Conservation (phyloP, 2,797 vertebrate species). For the Coracias cyanogaster region DNA sequence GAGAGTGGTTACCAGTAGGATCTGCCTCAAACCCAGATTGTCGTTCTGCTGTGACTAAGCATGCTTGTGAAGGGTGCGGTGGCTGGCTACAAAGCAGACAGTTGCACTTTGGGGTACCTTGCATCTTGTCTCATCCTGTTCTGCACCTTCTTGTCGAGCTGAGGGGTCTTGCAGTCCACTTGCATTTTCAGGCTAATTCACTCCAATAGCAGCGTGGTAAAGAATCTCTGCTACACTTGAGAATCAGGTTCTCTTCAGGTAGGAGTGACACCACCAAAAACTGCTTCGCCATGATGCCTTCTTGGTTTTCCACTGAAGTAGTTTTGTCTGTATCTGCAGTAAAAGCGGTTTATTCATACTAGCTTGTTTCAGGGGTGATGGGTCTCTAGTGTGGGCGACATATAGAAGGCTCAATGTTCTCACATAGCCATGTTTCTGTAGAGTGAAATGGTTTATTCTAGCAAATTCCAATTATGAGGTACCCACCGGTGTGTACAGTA, state of each 20-base stretch:
- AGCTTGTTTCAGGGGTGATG: not conserved
- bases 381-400: not conserved
- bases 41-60: not conserved
- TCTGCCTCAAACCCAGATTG: not conserved
- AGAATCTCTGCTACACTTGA: not conserved
- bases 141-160: not conserved
- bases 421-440: not conserved
- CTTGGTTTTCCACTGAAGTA: not conserved
- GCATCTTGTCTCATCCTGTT: not conserved
- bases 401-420: not conserved
- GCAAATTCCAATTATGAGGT: not conserved
- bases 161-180: not conserved
- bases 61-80: not conserved
- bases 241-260: not conserved
- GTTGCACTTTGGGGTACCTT: not conserved
- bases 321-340: not conserved
- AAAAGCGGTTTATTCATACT: not conserved
- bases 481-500: not conserved
- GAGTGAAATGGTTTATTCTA: not conserved
- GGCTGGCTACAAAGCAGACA: not conserved
- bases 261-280: not conserved
- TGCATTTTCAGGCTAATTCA: not conserved
- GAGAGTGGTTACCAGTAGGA: not conserved
- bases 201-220: not conserved
- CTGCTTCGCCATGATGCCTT: not conserved